phyloP scores from a whole-genome alignment of 2,797 vertebrate genomes.

The Mormyrus hasselquistii region DNA sequence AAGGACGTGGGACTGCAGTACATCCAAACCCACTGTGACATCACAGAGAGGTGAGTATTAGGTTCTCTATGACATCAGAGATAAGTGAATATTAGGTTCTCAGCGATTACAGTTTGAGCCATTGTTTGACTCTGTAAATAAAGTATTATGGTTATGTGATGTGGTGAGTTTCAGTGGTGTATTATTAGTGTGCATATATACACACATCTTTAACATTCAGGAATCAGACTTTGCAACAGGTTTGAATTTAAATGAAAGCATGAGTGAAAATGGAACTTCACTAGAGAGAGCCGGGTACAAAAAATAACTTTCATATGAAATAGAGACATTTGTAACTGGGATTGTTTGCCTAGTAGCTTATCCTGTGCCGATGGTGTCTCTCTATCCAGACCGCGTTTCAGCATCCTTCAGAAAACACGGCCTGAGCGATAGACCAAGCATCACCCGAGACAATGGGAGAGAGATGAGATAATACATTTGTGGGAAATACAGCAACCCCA shows the following conservation, averaged over 20 bases:
- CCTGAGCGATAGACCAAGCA: slow-evolving; percentile 36
- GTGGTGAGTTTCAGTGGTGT: background rate
- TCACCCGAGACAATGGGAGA: slow-evolving; percentile 28
- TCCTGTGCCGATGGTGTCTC: slow-evolving; percentile 10
- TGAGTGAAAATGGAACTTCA: background rate
- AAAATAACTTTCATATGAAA: background rate
- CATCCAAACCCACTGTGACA: slow-evolving; percentile 61
- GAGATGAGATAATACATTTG: background rate
- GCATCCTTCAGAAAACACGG: slow-evolving; percentile 55
- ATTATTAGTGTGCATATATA: background rate
- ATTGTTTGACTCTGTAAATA: slow-evolving; percentile 10
- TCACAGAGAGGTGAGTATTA: slow-evolving; percentile 42
- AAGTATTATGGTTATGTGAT: background rate
- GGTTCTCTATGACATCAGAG: background rate
- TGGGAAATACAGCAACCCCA: background rate
- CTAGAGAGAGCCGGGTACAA: background rate
- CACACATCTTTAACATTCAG: background rate
- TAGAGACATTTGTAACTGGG: background rate
- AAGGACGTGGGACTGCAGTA: slow-evolving; percentile 57
- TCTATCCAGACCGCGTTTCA: slow-evolving; percentile 68
- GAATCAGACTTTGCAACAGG: background rate
- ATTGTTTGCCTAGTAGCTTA: background rate
- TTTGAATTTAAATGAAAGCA: background rate
- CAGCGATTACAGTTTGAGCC: background rate
- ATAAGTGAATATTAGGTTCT: background rate